Evolutionary conservation across 2,888 invertebrate genomes (phyloP).

Genomic region (Ornithoptera alexandrae): DNA sequence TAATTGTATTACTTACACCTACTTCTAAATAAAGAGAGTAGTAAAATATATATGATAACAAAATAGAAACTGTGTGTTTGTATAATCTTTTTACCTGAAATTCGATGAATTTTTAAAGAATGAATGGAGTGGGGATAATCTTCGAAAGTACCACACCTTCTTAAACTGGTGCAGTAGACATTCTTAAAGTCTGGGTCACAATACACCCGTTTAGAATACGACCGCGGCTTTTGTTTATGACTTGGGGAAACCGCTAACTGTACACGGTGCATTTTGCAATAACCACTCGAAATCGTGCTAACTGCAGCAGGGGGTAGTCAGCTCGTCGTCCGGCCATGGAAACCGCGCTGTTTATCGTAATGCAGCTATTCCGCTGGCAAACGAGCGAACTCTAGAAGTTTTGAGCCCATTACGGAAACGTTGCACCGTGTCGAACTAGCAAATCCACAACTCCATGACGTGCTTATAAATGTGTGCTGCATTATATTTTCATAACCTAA

Average conservation of each 20-base stretch:
- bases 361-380: constrained; percentile 3
- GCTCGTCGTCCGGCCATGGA: neutral
- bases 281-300: constrained; percentile 41
- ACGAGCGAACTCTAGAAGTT: neutral
- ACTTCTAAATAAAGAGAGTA: too few species aligned
- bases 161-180: too few species aligned
- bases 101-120: too few species aligned
- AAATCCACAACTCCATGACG: neutral
- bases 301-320: constrained; percentile 35
- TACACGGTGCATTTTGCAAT: constrained; percentile 29
- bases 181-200: too few species aligned
- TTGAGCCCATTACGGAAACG: constrained; percentile 1
- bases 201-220: neutral
- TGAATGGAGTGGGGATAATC: too few species aligned
- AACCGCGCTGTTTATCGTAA: constrained; percentile 12
- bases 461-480: too few species aligned
- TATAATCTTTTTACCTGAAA: too few species aligned
- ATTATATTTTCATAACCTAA: too few species aligned
- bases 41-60: too few species aligned
- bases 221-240: constrained; percentile 19
- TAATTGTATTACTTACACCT: too few species aligned
- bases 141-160: too few species aligned
- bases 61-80: too few species aligned
- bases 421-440: neutral
- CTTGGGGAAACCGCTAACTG: constrained; percentile 36